Base-by-base conservation (phyloP, 2,113 vertebrate genomes). In the Apodemus speciosus region DNA sequence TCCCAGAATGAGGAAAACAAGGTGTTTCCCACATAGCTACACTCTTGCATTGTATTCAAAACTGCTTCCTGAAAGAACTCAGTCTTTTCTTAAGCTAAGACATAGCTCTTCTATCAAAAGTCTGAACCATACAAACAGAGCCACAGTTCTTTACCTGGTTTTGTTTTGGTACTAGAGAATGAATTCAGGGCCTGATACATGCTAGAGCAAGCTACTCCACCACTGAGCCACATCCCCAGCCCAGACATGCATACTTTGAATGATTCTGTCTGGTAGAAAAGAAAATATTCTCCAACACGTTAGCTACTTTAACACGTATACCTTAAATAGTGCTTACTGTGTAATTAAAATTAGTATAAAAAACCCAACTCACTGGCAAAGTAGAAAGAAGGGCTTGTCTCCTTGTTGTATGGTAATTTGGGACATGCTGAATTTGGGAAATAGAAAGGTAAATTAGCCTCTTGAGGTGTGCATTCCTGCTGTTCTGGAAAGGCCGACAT, bases 321-420 rank as follows among this genome's bases (percentile, higher is more conserved):
- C 97, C 97, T 98, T 98, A 98, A 97, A 97, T 97, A 98, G 96
- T 96, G 97, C 97, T 98, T 98, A 97, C 97, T 98, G 97, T 97
- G 96, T 91, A 98, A 97, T 97, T 94, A 98, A 98, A 98, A 98
- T 98, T 97, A 98, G 96, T 98, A 98, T 98, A 98, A 98, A 98
- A 98, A 98, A 97, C 98, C 98, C 98, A 98, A 98, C 98, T 98
- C 98, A 98, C 98, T 98, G 98, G 98, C 98, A 98, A 98, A 98
- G 98, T 98, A 98, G 98, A 98, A 98, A 98, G 98, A 98, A 98
- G 98, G 98, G 98, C 98, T 98, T 98, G 98, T 98, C 98, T 98
- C 98, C 98, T 98, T 98, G 98, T 97, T 98, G 98, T 98, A 98
- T 98, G 98, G 98, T 98, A 98, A 98, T 98, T 98, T 98, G 98